Base-by-base conservation (phyloP, 2,797 vertebrate species). In the Apogon talboti region DNA sequence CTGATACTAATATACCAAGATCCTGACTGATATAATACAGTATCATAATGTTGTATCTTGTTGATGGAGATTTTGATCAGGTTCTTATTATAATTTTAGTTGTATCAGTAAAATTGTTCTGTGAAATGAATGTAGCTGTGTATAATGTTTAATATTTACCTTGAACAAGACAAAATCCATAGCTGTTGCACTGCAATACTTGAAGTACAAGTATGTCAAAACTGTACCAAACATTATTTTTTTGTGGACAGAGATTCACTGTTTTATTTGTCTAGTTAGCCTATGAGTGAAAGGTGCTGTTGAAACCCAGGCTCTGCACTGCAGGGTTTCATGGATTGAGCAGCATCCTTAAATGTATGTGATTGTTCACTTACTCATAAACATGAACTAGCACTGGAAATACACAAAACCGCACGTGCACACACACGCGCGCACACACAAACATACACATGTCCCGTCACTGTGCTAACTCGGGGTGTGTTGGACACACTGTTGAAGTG, bases 401-500 rank as follows among this genome's bases (percentile, higher is more conserved):
- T 4, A 64, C 42, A 41, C 47, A 28, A 19, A 53, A 56, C 14
- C 46, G 60, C 19, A 72, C 54, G 71, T 3, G 3, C 16, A 54
- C 56, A 70, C 3, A 57, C 14, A 61, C 50, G 60, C 71, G 37
- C 41, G 48, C 19, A 43, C 16, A 52, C 30, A 33, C 65, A 37
- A 24, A 72, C 54, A 73, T 57, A 43, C 66, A 71, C 43, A 13
- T 57, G 59, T 76, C 63, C 50, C 67, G 70, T 80, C 67, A 75
- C 73, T 79, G 75, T 59, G 61, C 38, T 46, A 48, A 82, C 66
- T 69, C 64, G 68, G 74, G 63, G 66, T 64, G 59, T 55, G 54
- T 69, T 74, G 79, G 76, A 78, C 87, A 81, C 72, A 63, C 67
- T 65, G 78, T 81, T 71, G 54, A 79, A 76, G 83, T 79, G 81